A percentile compares a stretch with the other conserved stretches of the same genome.
phyloP scores from a whole-genome alignment of 2,888 invertebrate genomes.

The Oscheius sp. region DNA sequence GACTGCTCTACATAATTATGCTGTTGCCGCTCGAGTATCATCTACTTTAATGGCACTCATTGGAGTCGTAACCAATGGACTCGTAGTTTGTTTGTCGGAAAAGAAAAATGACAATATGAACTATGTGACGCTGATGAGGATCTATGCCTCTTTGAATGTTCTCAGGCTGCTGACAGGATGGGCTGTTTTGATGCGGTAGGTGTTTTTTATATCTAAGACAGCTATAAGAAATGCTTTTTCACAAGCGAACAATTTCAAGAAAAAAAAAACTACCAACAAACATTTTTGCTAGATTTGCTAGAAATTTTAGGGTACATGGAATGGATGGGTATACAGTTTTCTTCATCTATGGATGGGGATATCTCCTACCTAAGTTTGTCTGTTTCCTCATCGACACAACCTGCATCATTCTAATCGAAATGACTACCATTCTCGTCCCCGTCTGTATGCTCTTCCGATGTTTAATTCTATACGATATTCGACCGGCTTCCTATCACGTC shows the following conservation, averaged over 20 bases:
- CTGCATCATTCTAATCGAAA: neutral
- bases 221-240: too few relatives aligned
- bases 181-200: neutral
- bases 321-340: neutral
- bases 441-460: slow-evolving; percentile 10
- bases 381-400: neutral
- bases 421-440: neutral
- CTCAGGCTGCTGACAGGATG: neutral
- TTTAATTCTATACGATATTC: neutral
- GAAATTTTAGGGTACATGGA: neutral
- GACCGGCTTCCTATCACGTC: neutral
- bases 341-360: neutral
- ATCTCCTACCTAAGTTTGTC: neutral
- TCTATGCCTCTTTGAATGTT: neutral
- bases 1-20: neutral
- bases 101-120: neutral
- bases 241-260: neutral
- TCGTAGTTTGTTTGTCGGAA: neutral
- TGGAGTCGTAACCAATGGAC: neutral
- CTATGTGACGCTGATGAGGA: slow-evolving; percentile 11
- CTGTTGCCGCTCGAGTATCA: neutral
- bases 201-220: neutral
- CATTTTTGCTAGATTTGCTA: too few relatives aligned
- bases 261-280: too few relatives aligned
- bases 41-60: neutral